Percentiles rank a stretch among this genome's conserved stretches.
Evolutionary conservation across 2,797 vertebrate genomes (phyloP).

Genomic region (Picus viridis): DNA sequence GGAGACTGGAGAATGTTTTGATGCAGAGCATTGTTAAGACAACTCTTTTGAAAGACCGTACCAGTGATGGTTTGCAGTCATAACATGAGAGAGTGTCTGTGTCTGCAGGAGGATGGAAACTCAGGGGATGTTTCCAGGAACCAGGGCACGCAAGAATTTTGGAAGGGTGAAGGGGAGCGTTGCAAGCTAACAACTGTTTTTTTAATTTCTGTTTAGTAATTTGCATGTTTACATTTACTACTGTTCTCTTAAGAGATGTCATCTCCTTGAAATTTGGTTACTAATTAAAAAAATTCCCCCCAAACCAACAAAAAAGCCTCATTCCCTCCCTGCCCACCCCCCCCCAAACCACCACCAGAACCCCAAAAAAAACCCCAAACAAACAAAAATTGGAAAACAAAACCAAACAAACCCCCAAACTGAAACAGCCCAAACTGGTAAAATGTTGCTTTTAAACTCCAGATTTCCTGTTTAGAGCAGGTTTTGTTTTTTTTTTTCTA

Average conservation of each 20-base stretch:
- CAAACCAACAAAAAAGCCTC: no score
- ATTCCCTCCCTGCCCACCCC: no score
- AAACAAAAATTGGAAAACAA: no score
- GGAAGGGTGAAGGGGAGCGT: neutral
- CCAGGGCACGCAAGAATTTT: neutral
- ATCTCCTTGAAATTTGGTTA: neutral
- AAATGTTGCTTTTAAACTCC: neutral
- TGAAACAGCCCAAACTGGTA: no score
- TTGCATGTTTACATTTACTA: neutral
- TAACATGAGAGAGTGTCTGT: neutral
- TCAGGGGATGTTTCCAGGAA: neutral
- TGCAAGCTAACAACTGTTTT: neutral
- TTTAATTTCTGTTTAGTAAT: neutral
- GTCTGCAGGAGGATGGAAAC: neutral
- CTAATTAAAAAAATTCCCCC: neutral
- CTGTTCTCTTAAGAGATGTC: neutral
- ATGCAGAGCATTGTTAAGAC: neutral
- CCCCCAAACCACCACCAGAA: no score
- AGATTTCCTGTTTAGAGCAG: neutral
- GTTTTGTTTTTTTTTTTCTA: neutral
- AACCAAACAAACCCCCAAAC: no score
- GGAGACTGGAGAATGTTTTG: neutral
- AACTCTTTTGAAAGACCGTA: neutral
- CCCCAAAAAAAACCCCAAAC: no score
- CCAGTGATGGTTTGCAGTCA: neutral